Evolutionary conservation across 2,797 vertebrate species (phyloP).

Genomic region (Fistularia commersonii): DNA sequence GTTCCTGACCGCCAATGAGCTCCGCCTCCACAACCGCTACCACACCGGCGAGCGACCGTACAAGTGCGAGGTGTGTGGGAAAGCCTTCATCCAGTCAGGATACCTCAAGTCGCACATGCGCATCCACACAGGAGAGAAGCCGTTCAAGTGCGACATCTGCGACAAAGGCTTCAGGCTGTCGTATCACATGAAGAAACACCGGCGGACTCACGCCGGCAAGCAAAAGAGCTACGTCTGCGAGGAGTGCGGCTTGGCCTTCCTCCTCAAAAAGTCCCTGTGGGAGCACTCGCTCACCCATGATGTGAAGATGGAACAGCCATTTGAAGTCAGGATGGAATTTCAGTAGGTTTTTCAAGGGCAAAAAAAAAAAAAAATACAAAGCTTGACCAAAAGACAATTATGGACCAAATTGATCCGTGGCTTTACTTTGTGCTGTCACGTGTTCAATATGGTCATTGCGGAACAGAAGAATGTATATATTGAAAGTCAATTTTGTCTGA

Average conservation of each 20-base stretch:
- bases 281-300: constrained; percentile 62
- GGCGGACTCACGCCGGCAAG: constrained; percentile 61
- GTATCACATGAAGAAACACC: constrained; percentile 72
- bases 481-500: too few species aligned
- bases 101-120: constrained; percentile 74
- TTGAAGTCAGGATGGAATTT: constrained; percentile 58
- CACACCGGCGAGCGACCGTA: constrained; percentile 73
- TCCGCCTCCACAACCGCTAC: constrained; percentile 66
- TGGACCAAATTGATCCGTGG: too few species aligned
- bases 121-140: constrained; percentile 74
- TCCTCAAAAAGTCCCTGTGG: constrained; percentile 59
- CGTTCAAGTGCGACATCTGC: constrained; percentile 67
- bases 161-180: constrained; percentile 67
- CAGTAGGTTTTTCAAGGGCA: constrained; percentile 26
- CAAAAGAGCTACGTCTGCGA: constrained; percentile 56
- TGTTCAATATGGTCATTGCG: too few species aligned
- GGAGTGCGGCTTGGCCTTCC: constrained; percentile 55
- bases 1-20: constrained; percentile 71
- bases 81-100: constrained; percentile 73
- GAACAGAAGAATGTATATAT: too few species aligned
- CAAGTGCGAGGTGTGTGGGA: constrained; percentile 70
- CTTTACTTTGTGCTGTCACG: too few species aligned
- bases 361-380: too few species aligned
- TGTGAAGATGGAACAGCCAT: constrained; percentile 44
- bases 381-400: too few species aligned